phyloP scores from a whole-genome alignment of 2,888 invertebrate species.

The Aspidapion aeneum region DNA sequence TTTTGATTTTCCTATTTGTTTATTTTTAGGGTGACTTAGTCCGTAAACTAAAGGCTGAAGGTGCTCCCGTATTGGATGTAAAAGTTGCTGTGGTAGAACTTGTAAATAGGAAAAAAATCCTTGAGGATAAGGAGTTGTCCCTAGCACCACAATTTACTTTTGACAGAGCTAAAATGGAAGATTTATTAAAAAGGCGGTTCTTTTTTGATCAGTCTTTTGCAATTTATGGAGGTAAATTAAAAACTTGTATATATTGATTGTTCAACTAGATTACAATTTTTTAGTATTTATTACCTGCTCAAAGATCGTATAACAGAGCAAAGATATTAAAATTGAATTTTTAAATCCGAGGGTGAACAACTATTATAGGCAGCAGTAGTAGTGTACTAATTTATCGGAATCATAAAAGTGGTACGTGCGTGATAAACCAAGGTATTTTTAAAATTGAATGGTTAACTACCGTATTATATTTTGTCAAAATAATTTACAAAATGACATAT shows the following conservation, averaged over 20 bases:
- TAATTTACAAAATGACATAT: too few species aligned
- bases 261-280: too few species aligned
- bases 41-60: slow-evolving; percentile 78
- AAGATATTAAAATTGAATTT: too few species aligned
- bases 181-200: slow-evolving; percentile 92
- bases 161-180: slow-evolving; percentile 94
- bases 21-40: slow-evolving; percentile 79
- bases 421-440: too few species aligned
- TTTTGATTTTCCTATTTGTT: background rate
- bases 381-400: too few species aligned
- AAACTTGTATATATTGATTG: background rate
- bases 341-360: too few species aligned
- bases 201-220: slow-evolving; percentile 99
- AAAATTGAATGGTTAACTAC: too few species aligned
- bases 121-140: slow-evolving; percentile 91
- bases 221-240: slow-evolving; percentile 83
- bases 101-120: slow-evolving; percentile 81
- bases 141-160: slow-evolving; percentile 73
- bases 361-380: too few species aligned
- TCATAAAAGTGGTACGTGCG: too few species aligned
- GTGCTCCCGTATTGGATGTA: slow-evolving; percentile 87
- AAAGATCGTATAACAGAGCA: too few species aligned
- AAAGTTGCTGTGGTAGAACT: slow-evolving; percentile 93
- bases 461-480: too few species aligned
- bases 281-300: too few species aligned